A percentile compares a stretch with the other conserved stretches of the same genome.
These are phyloP conservation scores for Pogonus chalceus DNA, from an alignment of 1,140 invertebrate species.

Conservation along the genomic window DNA sequence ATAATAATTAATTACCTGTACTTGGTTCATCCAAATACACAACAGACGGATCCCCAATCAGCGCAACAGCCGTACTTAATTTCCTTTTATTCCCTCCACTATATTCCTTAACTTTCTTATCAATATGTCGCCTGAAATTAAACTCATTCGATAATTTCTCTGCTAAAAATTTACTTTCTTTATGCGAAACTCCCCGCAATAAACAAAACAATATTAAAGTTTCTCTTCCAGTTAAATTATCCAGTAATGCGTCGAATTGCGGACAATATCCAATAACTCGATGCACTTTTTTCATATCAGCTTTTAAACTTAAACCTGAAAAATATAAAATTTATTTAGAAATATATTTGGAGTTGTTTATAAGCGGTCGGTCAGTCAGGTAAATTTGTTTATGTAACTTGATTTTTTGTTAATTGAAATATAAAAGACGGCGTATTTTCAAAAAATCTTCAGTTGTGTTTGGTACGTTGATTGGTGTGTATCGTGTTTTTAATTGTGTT, in stretches of 20 bases:
- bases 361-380: too few species aligned
- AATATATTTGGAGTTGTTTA: too few species aligned
- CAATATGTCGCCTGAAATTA: constrained; percentile 42
- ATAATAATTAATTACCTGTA: too few species aligned
- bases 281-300: constrained; percentile 44
- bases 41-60: constrained; percentile 81
- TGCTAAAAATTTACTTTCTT: constrained; percentile 31
- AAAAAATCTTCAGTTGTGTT: too few species aligned
- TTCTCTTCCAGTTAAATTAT: constrained; percentile 69
- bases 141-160: constrained; percentile 35
- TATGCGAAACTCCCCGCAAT: constrained; percentile 55
- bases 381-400: too few species aligned
- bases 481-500: too few species aligned
- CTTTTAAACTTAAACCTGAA: constrained; percentile 42
- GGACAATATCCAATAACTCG: constrained; percentile 69
- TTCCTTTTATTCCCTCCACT: constrained; percentile 94
- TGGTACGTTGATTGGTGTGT: too few species aligned
- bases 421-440: too few species aligned
- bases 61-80: constrained; percentile 83
- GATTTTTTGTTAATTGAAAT: too few species aligned
- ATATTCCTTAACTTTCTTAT: constrained; percentile 49
- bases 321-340: too few species aligned
- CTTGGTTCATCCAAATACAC: constrained; percentile 82
- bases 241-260: constrained; percentile 74
- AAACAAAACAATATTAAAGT: constrained; percentile 64